Evolutionary conservation across 2,113 vertebrate genomes (phyloP).

Genomic region (Anoura caudifer): DNA sequence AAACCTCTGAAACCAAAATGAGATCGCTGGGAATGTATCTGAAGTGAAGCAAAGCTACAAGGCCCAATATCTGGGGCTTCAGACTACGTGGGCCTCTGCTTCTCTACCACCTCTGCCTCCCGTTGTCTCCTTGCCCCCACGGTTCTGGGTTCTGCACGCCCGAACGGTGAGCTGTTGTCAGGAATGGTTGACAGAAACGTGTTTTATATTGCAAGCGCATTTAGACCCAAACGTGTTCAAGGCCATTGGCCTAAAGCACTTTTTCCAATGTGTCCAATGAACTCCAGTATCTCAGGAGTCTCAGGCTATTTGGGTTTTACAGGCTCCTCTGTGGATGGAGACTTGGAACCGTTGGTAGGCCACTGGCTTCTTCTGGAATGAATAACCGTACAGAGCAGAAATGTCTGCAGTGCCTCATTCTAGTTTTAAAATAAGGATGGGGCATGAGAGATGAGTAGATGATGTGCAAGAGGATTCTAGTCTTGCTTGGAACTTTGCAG

Average conservation of each 20-base stretch:
- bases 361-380: neutral
- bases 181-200: neutral
- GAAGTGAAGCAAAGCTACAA: neutral
- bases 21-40: neutral
- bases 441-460: neutral
- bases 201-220: neutral
- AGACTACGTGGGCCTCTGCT: neutral
- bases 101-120: neutral
- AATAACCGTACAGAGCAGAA: neutral
- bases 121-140: neutral
- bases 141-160: neutral
- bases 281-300: neutral
- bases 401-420: neutral
- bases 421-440: neutral
- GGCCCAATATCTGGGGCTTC: neutral
- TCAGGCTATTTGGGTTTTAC: neutral
- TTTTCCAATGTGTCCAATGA: neutral
- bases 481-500: neutral
- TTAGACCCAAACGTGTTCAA: neutral
- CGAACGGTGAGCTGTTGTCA: neutral
- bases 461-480: neutral
- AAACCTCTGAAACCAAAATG: neutral
- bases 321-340: neutral
- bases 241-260: neutral
- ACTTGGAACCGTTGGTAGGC: neutral